Conservation (phyloP, 2,797 vertebrate genomes). For the Diglossa cyanea region DNA sequence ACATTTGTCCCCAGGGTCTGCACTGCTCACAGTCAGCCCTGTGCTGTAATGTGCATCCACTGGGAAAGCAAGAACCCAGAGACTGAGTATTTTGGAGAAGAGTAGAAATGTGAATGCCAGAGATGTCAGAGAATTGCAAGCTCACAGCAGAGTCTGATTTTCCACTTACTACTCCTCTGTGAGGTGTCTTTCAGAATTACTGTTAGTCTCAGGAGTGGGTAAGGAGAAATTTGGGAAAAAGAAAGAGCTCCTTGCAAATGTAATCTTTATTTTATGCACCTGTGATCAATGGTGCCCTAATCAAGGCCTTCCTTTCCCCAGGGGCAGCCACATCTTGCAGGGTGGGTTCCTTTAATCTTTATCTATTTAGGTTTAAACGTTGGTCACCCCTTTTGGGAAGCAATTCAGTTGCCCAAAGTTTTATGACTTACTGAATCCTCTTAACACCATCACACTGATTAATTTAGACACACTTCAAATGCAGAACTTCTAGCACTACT, state of each 20-base stretch:
- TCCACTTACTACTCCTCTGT: background rate
- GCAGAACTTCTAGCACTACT: background rate
- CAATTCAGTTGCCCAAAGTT: background rate
- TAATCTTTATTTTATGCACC: background rate
- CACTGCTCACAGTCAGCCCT: background rate
- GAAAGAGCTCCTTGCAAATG: background rate
- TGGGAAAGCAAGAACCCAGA: background rate
- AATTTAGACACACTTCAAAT: constrained; percentile 27
- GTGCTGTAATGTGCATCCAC: background rate
- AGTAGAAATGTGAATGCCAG: background rate
- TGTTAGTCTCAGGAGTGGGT: background rate
- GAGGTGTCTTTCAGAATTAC: background rate
- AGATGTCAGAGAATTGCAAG: background rate
- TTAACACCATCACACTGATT: background rate
- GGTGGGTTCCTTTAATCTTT: constrained; percentile 3
- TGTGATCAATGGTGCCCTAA: background rate
- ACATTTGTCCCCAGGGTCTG: background rate
- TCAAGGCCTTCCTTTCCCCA: background rate
- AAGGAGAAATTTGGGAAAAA: background rate
- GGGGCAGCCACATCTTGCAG: background rate
- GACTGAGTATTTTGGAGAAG: background rate
- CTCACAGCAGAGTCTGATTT: background rate
- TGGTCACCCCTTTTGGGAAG: constrained; percentile 3
- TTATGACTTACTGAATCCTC: constrained; percentile 2
- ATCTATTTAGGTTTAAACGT: background rate